Evolutionary conservation across 2,797 vertebrate genomes (phyloP).

Genomic region (Phrynocephalus guinanensis): DNA sequence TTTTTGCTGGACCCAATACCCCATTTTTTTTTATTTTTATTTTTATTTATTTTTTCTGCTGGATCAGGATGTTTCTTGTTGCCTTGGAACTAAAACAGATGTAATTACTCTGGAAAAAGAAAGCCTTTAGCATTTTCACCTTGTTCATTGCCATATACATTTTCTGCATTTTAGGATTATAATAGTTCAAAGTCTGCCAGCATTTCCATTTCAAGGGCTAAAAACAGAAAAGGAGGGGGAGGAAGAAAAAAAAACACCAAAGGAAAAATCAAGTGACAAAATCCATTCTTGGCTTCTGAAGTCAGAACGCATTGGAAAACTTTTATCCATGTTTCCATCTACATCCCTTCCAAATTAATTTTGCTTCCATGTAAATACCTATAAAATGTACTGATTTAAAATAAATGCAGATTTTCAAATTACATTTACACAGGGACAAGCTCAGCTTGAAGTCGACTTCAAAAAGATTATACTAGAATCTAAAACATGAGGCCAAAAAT

Average conservation of each 20-base stretch:
- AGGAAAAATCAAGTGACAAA: constrained; percentile 36
- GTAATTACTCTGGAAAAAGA: constrained; percentile 51
- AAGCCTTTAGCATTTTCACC: constrained; percentile 58
- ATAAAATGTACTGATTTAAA: constrained; percentile 39
- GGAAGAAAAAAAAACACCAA: not conserved
- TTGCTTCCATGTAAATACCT: constrained; percentile 33
- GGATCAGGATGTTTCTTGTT: constrained; percentile 54
- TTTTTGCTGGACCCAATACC: constrained; percentile 62
- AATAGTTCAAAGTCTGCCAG: constrained; percentile 44
- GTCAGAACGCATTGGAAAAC: constrained; percentile 19
- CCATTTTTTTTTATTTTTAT: constrained; percentile 59
- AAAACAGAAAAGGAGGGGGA: constrained; percentile 9
- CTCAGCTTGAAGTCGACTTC: constrained; percentile 25
- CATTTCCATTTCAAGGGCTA: constrained; percentile 46
- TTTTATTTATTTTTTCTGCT: constrained; percentile 40
- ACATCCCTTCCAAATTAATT: constrained; percentile 34
- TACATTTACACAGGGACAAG: constrained; percentile 42
- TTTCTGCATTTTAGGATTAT: constrained; percentile 57
- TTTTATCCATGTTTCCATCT: constrained; percentile 40
- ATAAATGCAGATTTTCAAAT: constrained; percentile 43
- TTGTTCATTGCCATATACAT: constrained; percentile 53
- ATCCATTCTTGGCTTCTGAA: constrained; percentile 33
- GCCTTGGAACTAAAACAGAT: constrained; percentile 59
- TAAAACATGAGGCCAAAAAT: not conserved
- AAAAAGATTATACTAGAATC: not conserved